These are phyloP conservation scores for Drosophila ezoana DNA, from an alignment of 2,888 invertebrate species.

Conservation along the genomic window DNA sequence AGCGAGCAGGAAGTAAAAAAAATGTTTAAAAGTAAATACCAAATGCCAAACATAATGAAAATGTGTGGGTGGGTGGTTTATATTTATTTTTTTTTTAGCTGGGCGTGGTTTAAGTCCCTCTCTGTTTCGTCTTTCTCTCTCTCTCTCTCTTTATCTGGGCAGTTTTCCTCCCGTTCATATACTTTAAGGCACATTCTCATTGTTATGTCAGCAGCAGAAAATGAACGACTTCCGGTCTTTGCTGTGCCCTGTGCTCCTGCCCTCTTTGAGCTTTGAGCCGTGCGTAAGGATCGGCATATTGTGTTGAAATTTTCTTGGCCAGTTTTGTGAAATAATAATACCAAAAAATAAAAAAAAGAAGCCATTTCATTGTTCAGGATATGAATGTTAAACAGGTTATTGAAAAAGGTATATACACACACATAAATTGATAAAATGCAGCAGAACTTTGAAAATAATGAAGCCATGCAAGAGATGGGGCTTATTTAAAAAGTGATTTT, in stretches of 20 bases:
- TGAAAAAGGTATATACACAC: not conserved
- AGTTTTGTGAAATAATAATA: conserved; percentile 24
- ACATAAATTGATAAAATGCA: conserved; percentile 3
- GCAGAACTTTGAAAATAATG: not conserved
- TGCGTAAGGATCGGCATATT: conserved; percentile 41
- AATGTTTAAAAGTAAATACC: conserved; percentile 25
- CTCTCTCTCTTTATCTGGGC: not conserved
- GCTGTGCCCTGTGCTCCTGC: not conserved
- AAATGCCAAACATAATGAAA: conserved; percentile 39
- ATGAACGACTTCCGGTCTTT: conserved; percentile 62
- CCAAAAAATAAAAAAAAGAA: conserved; percentile 3
- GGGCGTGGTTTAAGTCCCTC: not conserved
- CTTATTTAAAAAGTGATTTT: no score
- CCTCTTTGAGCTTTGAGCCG: conserved; percentile 15
- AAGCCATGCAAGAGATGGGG: not conserved
- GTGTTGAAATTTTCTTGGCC: conserved; percentile 17
- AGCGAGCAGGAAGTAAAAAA: conserved; percentile 33
- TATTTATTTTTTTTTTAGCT: conserved; percentile 4
- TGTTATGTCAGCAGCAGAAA: conserved; percentile 57
- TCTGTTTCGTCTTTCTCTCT: not conserved
- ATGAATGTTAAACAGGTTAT: conserved; percentile 4
- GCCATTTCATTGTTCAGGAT: conserved; percentile 26
- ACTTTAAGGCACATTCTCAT: conserved; percentile 60
- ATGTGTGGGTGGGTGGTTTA: conserved; percentile 16
- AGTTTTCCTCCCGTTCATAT: conserved; percentile 27